Evolutionary conservation across 2,888 invertebrate genomes (phyloP).

Genomic region (Ceramica pisi): DNA sequence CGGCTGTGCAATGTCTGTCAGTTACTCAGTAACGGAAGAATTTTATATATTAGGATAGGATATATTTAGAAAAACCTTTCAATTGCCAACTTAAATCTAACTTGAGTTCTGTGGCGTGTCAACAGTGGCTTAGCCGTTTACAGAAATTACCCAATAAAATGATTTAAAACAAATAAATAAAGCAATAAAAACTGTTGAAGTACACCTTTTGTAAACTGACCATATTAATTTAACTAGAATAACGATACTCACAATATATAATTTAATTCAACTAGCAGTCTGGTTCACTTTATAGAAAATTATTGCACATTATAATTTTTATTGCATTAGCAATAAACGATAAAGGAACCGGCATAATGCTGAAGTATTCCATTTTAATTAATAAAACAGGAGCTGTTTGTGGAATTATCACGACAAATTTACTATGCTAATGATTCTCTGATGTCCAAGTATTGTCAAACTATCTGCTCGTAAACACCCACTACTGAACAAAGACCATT

Average conservation of each 20-base stretch:
- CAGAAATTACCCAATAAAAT: background rate
- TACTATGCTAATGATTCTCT: slow-evolving; percentile 15
- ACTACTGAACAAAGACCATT: background rate
- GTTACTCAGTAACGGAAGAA: too few relatives aligned
- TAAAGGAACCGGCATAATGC: slow-evolving; percentile 26
- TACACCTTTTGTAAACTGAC: background rate
- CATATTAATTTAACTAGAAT: slow-evolving; percentile 5
- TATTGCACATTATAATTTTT: slow-evolving; percentile 31
- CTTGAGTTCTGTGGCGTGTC: background rate
- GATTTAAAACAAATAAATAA: background rate
- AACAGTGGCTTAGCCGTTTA: background rate
- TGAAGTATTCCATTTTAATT: slow-evolving; percentile 37
- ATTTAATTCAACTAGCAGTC: slow-evolving; percentile 14
- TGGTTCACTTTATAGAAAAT: slow-evolving; percentile 21
- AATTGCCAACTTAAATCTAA: background rate
- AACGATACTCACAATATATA: slow-evolving; percentile 9
- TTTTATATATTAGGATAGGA: too few relatives aligned
- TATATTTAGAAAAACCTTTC: too few relatives aligned
- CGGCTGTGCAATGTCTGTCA: too few relatives aligned
- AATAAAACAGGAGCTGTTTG: slow-evolving; percentile 11
- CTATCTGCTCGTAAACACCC: slow-evolving; percentile 14
- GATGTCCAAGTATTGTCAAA: slow-evolving; percentile 24
- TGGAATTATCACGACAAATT: slow-evolving; percentile 3
- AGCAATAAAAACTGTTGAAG: slow-evolving; percentile 8
- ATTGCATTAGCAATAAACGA: slow-evolving; percentile 38